phyloP scores from a whole-genome alignment of 1,140 invertebrate genomes.

The Brachionus asplanchnoidis region DNA sequence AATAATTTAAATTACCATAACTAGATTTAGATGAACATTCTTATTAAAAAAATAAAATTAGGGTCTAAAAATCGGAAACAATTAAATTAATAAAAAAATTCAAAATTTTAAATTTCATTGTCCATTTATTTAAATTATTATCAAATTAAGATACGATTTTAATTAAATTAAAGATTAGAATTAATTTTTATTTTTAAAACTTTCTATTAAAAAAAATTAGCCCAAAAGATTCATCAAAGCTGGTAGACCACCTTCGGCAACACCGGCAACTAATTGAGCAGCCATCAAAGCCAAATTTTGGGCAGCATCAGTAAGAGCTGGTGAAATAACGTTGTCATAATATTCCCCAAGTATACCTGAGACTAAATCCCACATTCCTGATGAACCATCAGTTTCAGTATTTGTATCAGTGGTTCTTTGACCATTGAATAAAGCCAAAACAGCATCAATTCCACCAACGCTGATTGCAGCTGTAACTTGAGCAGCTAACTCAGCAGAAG shows the following conservation, averaged over 20 bases:
- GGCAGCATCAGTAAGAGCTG: background rate
- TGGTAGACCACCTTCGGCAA: slow-evolving; percentile 31
- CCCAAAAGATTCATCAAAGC: background rate
- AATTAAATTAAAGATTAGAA: background rate
- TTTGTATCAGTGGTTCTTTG: background rate
- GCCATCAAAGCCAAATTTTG: background rate
- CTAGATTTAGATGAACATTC: too few relatives aligned
- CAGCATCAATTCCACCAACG: background rate
- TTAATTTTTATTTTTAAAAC: background rate
- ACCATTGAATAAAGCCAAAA: background rate
- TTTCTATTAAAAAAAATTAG: background rate
- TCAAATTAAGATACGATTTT: background rate
- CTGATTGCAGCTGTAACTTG: background rate
- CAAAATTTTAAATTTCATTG: too few relatives aligned
- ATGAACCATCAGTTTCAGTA: background rate
- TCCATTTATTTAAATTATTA: too few relatives aligned
- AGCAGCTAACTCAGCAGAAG: background rate
- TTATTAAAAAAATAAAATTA: too few relatives aligned
- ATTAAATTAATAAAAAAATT: too few relatives aligned
- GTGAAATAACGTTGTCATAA: background rate
- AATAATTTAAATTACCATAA: too few relatives aligned
- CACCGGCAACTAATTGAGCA: slow-evolving; percentile 29
- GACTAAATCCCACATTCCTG: background rate
- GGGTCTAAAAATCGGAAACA: too few relatives aligned
- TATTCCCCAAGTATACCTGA: background rate